These are phyloP conservation scores for Neoseiulus cucumeris DNA, from an alignment of 1,140 invertebrate genomes.

Conservation along the genomic window DNA sequence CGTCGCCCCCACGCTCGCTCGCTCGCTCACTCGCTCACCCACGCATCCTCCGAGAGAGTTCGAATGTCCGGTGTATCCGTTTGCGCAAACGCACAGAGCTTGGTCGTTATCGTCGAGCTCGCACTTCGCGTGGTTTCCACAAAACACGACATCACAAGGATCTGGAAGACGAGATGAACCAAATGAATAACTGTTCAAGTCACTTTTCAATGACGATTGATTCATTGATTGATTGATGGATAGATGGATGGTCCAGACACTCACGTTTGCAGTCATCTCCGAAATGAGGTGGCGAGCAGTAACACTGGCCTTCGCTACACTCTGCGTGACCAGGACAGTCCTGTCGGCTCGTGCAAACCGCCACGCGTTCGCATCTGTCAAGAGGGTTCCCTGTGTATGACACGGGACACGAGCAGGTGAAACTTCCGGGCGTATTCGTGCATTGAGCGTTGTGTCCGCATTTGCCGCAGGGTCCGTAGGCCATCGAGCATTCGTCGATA, in stretches of 20 bases:
- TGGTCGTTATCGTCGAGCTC: slow-evolving; percentile 51
- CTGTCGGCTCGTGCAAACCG: slow-evolving; percentile 39
- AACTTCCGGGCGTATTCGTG: slow-evolving; percentile 51
- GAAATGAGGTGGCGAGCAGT: slow-evolving; percentile 70
- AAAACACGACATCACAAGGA: slow-evolving; percentile 64
- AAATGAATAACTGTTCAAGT: slow-evolving; percentile 9
- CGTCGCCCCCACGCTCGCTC: slow-evolving; percentile 15
- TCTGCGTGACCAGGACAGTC: slow-evolving; percentile 76
- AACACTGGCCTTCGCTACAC: slow-evolving; percentile 51
- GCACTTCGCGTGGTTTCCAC: slow-evolving; percentile 69
- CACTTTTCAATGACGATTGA: too few species aligned
- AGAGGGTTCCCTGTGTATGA: slow-evolving; percentile 60
- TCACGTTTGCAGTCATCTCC: slow-evolving; percentile 74
- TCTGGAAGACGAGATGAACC: slow-evolving; percentile 39
- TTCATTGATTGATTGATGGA: too few species aligned
- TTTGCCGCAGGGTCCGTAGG: slow-evolving; percentile 27
- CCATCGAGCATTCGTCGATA: slow-evolving; percentile 53
- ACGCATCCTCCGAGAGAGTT: slow-evolving; percentile 51
- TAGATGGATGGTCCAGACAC: slow-evolving; percentile 29
- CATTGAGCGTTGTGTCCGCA: slow-evolving; percentile 62
- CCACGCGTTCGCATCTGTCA: slow-evolving; percentile 33
- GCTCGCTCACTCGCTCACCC: slow-evolving; percentile 22
- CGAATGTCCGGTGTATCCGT: slow-evolving; percentile 43
- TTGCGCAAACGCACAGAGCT: slow-evolving; percentile 56
- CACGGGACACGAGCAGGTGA: slow-evolving; percentile 54